Evolutionary conservation across 2,113 vertebrate genomes (phyloP).

Genomic region (Macaca fascicularis): T2T-MFA8v1.1 NC_088391.1:83673001-83673500

Average conservation of each 20-base stretch:
- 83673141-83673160: slow-evolving; percentile 73
- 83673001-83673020: slow-evolving; percentile 45
- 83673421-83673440: neutral
- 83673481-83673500: neutral
- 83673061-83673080: slow-evolving; percentile 49
- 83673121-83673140: slow-evolving; percentile 32
- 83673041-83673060: slow-evolving; percentile 63
- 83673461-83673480: neutral
- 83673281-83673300: slow-evolving; percentile 20
- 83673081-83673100: slow-evolving; percentile 59
- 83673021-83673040: slow-evolving; percentile 56
- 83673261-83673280: neutral
- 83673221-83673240: slow-evolving; percentile 66
- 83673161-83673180: slow-evolving; percentile 51
- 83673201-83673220: slow-evolving; percentile 68
- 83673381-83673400: neutral
- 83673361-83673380: neutral
- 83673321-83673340: slow-evolving; percentile 12
- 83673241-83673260: slow-evolving; percentile 44
- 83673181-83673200: slow-evolving; percentile 66
- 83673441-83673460: neutral
- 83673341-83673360: neutral
- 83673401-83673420: neutral
- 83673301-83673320: neutral
- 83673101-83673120: slow-evolving; percentile 40